A percentile compares a stretch with the other conserved stretches of the same genome.
phyloP scores from a whole-genome alignment of 2,797 vertebrate genomes.

The Anas bahamensis region DNA sequence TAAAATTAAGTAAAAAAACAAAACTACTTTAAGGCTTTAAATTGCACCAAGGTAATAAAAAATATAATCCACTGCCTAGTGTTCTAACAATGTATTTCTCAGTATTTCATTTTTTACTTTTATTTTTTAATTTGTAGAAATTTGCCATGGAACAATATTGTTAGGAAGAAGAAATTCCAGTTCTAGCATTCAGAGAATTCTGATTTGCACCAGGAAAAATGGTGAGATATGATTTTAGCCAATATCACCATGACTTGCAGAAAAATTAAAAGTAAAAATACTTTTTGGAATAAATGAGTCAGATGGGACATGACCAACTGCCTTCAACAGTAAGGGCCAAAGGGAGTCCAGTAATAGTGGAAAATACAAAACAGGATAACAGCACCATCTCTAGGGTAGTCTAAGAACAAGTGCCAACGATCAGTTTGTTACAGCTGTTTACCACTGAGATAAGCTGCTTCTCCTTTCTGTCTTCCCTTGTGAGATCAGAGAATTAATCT shows the following conservation, averaged over 20 bases:
- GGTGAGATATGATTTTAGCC: not conserved
- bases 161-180: constrained; percentile 21
- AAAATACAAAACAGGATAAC: not conserved
- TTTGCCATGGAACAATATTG: not conserved
- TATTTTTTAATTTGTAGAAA: not conserved
- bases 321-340: not conserved
- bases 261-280: not conserved
- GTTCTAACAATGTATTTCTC: not conserved
- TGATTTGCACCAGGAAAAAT: not conserved
- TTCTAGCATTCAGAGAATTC: not conserved
- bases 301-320: not conserved
- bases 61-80: not conserved
- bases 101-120: not conserved
- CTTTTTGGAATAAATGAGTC: not conserved
- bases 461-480: not conserved
- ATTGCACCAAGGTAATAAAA: not conserved
- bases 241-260: not conserved
- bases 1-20: constrained; percentile 15
- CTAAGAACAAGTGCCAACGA: not conserved
- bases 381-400: not conserved
- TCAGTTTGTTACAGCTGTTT: not conserved
- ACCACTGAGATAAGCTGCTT: not conserved
- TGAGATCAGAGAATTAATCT: not conserved
- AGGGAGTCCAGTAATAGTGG: not conserved
- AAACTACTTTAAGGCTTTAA: not conserved